These are phyloP conservation scores for Diadegma fenestrale DNA, from an alignment of 2,888 invertebrate genomes.

Conservation along the genomic window DNA sequence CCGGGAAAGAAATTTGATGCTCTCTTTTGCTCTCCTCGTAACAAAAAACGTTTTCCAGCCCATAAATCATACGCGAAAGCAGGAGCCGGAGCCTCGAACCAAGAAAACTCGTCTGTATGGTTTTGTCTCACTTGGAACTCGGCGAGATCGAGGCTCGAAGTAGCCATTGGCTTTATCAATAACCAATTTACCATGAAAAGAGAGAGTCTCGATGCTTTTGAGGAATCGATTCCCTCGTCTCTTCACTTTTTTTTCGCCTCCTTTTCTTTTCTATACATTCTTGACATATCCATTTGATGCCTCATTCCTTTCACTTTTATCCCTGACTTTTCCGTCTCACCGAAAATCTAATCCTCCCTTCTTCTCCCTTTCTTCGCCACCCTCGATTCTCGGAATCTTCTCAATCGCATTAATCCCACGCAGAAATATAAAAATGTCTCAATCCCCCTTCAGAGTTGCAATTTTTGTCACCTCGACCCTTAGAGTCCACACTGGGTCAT, in stretches of 20 bases:
- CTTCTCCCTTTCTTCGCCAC: slow-evolving; percentile 2
- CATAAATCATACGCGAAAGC: background rate
- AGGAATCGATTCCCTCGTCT: slow-evolving; percentile 45
- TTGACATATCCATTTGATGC: background rate
- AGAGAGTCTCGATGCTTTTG: slow-evolving; percentile 20
- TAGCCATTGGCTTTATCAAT: slow-evolving; percentile 53
- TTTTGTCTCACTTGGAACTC: slow-evolving; percentile 28
- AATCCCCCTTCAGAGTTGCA: slow-evolving; percentile 3
- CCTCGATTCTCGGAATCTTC: slow-evolving; percentile 10
- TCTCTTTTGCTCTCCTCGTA: background rate
- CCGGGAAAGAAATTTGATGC: background rate
- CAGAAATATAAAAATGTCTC: background rate
- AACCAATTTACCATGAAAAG: slow-evolving; percentile 59
- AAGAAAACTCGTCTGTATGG: slow-evolving; percentile 5
- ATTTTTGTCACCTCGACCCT: slow-evolving; percentile 1
- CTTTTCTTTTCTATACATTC: slow-evolving; percentile 11
- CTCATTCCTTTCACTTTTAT: slow-evolving; percentile 6
- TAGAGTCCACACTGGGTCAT: background rate
- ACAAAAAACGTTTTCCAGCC: background rate
- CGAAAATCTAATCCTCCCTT: slow-evolving; percentile 53
- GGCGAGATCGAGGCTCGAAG: slow-evolving; percentile 35
- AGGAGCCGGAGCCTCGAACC: background rate
- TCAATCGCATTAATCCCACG: background rate
- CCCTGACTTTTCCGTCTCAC: slow-evolving; percentile 42
- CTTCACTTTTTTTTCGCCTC: slow-evolving; percentile 13